Evolutionary conservation across 2,888 invertebrate genomes (phyloP).

Genomic region (Subacronicta megacephala): DNA sequence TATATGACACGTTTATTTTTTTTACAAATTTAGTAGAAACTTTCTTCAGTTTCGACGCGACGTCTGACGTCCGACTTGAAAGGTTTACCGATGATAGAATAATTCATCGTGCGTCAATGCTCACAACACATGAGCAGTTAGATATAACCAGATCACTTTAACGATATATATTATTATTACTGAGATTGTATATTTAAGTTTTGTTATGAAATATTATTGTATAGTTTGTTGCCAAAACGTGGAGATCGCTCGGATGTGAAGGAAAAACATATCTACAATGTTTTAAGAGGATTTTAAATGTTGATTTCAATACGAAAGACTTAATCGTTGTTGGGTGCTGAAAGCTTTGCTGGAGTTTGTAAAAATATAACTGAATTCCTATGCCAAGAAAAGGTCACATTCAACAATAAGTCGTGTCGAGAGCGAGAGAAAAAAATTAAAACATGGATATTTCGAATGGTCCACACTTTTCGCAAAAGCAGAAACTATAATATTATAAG

Average conservation of each 20-base stretch:
- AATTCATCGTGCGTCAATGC: constrained; percentile 54
- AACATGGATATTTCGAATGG: no score
- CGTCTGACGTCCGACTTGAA: constrained; percentile 44
- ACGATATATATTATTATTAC: constrained; percentile 62
- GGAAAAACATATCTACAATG: constrained; percentile 70
- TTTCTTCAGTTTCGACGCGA: constrained; percentile 33
- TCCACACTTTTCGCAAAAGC: no score
- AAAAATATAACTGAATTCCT: not conserved
- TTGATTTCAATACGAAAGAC: constrained; percentile 41
- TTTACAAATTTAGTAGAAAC: constrained; percentile 16
- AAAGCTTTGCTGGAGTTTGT: not conserved
- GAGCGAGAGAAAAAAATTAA: no score
- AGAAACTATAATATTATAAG: not conserved
- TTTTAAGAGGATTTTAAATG: constrained; percentile 65
- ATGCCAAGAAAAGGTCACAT: constrained; percentile 1
- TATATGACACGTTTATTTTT: constrained; percentile 18
- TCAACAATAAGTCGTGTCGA: not conserved
- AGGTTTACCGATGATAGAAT: constrained; percentile 43
- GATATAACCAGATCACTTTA: constrained; percentile 52
- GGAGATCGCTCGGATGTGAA: constrained; percentile 71
- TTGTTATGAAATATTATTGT: constrained; percentile 77
- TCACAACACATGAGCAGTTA: constrained; percentile 48
- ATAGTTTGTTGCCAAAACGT: constrained; percentile 80
- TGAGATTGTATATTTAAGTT: constrained; percentile 67
- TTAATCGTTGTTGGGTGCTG: not conserved